Evolutionary conservation across 2,888 invertebrate genomes (phyloP).

Genomic region (Pharmacophagus antenor): DNA sequence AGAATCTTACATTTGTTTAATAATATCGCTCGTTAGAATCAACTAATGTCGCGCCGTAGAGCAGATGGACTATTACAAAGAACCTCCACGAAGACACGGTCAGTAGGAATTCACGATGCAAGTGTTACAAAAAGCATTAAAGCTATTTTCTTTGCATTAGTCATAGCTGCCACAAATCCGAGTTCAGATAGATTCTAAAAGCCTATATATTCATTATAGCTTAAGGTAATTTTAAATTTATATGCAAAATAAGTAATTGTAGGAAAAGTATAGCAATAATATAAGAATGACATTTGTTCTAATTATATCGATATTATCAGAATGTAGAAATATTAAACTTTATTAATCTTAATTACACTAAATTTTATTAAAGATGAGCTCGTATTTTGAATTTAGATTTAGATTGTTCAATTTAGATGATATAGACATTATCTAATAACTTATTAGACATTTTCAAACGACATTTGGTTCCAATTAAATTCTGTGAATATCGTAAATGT

Average conservation of each 20-base stretch:
- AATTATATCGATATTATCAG: no score
- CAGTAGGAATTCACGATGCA: constrained; percentile 24
- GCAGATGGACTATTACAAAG: constrained; percentile 44
- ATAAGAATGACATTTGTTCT: no score
- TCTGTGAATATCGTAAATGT: not conserved
- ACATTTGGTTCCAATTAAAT: not conserved
- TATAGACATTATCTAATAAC: no score
- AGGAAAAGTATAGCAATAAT: no score
- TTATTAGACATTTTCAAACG: not conserved
- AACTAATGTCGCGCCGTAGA: constrained; percentile 59
- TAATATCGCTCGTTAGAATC: constrained; percentile 73
- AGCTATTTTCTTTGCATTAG: constrained; percentile 16
- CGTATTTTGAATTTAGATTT: no score
- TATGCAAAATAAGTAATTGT: not conserved
- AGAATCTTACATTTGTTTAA: constrained; percentile 76
- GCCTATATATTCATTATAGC: not conserved
- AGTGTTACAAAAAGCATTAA: constrained; percentile 23
- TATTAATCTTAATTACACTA: no score
- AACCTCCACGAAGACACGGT: constrained; percentile 45
- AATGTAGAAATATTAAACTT: no score
- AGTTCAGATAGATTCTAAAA: not conserved
- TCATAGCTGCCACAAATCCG: constrained; percentile 16
- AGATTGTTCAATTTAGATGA: no score
- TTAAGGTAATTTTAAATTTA: not conserved
- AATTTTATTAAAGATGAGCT: no score